Conservation (phyloP, 2,113 vertebrate genomes). For the Dromas ardeola region DNA sequence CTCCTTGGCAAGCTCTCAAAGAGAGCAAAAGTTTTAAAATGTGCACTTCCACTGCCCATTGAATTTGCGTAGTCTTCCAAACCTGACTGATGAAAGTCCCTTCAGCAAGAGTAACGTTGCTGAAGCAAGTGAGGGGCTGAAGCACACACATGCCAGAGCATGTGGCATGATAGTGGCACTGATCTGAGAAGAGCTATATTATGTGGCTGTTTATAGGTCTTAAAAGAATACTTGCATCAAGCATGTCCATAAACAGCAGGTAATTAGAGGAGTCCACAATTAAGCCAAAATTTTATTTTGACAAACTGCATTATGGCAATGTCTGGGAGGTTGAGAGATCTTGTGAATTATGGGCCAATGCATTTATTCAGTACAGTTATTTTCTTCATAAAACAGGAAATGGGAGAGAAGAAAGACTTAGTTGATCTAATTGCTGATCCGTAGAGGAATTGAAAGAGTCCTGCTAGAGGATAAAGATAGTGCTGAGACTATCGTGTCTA, state of each 20-base stretch:
- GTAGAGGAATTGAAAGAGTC: constrained; percentile 26
- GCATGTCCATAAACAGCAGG: not conserved
- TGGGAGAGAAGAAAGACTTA: not conserved
- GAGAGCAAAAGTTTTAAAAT: not conserved
- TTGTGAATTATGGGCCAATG: not conserved
- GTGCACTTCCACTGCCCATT: not conserved
- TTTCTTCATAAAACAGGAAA: not conserved
- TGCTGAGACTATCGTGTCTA: not conserved
- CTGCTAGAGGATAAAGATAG: not conserved
- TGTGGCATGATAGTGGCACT: not conserved
- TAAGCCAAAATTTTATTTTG: not conserved
- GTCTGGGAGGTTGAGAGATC: not conserved
- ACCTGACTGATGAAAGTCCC: not conserved
- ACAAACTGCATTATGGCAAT: not conserved
- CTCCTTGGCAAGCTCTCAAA: not conserved
- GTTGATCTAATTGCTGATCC: not conserved
- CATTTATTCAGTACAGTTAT: not conserved
- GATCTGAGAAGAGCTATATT: not conserved
- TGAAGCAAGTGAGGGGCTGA: not conserved
- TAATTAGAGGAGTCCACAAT: not conserved
- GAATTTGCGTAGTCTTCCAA: not conserved
- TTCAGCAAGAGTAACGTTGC: not conserved
- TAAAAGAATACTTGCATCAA: not conserved
- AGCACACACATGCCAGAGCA: not conserved
- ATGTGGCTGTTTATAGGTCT: not conserved